These are phyloP conservation scores for Siniperca scherzeri DNA, from an alignment of 2,797 vertebrate species.

Conservation along the genomic window DNA sequence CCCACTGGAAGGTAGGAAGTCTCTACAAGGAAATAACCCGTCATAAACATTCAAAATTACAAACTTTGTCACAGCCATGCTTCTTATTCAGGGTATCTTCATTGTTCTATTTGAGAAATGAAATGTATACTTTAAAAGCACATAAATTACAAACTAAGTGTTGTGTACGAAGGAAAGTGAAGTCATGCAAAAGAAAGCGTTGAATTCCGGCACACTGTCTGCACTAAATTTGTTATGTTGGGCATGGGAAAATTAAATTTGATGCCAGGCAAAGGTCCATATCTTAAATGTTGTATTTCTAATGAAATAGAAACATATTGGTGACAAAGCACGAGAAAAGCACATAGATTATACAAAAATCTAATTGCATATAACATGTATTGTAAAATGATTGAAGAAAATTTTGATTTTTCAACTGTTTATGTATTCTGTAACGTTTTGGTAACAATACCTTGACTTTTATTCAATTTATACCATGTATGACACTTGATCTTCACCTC, in stretches of 20 bases:
- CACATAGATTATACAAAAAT: background rate
- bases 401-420: background rate
- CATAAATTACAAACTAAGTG: background rate
- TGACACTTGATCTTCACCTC: slow-evolving; percentile 20
- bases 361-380: background rate
- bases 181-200: background rate
- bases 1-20: background rate
- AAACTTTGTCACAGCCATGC: background rate
- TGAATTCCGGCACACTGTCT: background rate
- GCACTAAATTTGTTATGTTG: background rate
- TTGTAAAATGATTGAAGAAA: background rate
- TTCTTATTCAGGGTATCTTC: background rate
- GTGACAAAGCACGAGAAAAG: background rate
- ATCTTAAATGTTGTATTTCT: background rate
- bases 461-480: background rate
- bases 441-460: background rate
- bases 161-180: background rate
- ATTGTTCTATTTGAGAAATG: background rate
- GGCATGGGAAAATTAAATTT: background rate
- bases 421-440: background rate
- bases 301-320: background rate
- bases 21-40: background rate
- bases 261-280: background rate
- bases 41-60: background rate
- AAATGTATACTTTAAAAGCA: background rate